Conservation (phyloP, 2,888 invertebrate species). For the Drosophila pullipes region DNA sequence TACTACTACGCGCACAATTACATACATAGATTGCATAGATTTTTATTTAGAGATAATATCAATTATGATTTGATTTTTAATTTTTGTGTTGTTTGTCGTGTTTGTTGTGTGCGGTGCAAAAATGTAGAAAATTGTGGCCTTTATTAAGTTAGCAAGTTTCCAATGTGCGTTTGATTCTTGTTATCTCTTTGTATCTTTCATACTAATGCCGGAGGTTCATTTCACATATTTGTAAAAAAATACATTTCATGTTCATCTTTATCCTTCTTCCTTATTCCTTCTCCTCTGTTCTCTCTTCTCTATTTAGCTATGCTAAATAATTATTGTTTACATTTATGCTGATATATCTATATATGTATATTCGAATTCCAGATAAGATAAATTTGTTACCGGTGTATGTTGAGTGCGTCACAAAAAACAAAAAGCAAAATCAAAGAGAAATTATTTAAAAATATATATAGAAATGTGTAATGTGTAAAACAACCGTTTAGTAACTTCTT, state of each 20-base stretch:
- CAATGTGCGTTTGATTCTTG: slow-evolving; percentile 59
- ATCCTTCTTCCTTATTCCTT: slow-evolving; percentile 28
- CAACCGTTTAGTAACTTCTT: slow-evolving; percentile 76
- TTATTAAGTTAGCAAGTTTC: slow-evolving; percentile 40
- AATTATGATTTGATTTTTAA: slow-evolving; percentile 14
- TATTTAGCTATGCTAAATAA: slow-evolving; percentile 75
- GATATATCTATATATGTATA: slow-evolving; percentile 55
- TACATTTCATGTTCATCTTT: slow-evolving; percentile 66
- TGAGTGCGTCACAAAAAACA: slow-evolving; percentile 25
- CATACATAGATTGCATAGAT: slow-evolving; percentile 46
- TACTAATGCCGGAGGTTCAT: slow-evolving; percentile 70
- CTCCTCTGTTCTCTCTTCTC: slow-evolving; percentile 18
- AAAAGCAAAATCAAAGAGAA: slow-evolving; percentile 19
- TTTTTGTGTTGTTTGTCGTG: slow-evolving; percentile 7
- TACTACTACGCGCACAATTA: slow-evolving; percentile 27
- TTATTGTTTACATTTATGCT: slow-evolving; percentile 69
- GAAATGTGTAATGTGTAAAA: slow-evolving; percentile 39
- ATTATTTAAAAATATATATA: slow-evolving; percentile 23
- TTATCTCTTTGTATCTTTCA: slow-evolving; percentile 17
- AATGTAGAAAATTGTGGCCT: slow-evolving; percentile 74
- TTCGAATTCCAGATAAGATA: slow-evolving; percentile 32
- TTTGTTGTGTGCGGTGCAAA: slow-evolving; percentile 63
- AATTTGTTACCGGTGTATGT: slow-evolving; percentile 26
- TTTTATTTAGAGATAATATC: slow-evolving; percentile 34
- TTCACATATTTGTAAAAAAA: slow-evolving; percentile 76